These are phyloP conservation scores for Melanerpes formicivorus DNA, from an alignment of 2,113 vertebrate species.

Conservation along the genomic window DNA sequence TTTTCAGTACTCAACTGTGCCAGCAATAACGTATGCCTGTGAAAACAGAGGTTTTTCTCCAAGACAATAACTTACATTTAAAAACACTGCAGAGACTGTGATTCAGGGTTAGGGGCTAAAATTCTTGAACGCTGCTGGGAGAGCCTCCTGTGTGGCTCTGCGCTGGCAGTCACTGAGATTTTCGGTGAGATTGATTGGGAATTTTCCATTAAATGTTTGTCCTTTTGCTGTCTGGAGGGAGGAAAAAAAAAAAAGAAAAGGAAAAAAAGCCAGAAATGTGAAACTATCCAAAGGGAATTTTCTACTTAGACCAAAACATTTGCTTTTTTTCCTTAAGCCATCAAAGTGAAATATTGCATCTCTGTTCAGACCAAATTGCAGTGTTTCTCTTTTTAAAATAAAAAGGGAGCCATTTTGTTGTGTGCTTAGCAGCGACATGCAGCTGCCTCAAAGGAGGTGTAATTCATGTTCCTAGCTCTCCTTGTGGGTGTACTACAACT, in stretches of 20 bases:
- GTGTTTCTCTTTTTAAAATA: neutral
- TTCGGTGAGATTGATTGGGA: neutral
- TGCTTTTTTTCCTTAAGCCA: constrained; percentile 1
- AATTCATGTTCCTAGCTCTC: neutral
- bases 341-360: neutral
- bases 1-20: neutral
- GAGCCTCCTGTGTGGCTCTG: neutral
- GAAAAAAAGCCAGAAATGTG: neutral
- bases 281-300: constrained; percentile 32
- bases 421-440: neutral
- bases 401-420: neutral
- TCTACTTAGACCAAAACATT: neutral
- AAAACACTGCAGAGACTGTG: neutral
- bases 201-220: constrained; percentile 35
- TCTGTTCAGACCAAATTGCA: neutral
- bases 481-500: neutral
- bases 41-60: neutral
- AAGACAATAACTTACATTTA: neutral
- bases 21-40: neutral
- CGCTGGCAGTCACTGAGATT: neutral
- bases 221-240: neutral
- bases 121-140: neutral
- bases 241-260: neutral
- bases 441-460: neutral
- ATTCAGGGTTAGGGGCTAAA: neutral